These are phyloP conservation scores for Oryzias curvinotus DNA, from an alignment of 2,113 vertebrate species.

Conservation along the genomic window DNA sequence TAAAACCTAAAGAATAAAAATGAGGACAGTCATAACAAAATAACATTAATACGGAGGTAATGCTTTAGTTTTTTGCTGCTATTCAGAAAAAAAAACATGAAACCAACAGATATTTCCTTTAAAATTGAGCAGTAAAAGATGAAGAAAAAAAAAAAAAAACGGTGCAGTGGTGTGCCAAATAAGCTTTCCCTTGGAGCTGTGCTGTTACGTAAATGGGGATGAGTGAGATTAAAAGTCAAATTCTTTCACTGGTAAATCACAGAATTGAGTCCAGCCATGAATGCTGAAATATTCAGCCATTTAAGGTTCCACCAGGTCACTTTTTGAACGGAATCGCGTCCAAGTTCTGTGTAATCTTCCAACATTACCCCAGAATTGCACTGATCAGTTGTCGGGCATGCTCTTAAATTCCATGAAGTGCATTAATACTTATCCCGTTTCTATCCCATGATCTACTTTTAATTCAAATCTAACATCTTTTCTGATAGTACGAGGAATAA, in stretches of 20 bases:
- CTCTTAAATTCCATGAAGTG: conserved; percentile 1
- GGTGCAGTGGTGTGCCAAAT: conserved; percentile 11
- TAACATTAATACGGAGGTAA: too few relatives aligned
- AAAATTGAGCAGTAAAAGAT: conserved; percentile 30
- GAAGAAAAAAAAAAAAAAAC: conserved; percentile 3
- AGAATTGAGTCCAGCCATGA: background rate
- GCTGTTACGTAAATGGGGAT: conserved; percentile 23
- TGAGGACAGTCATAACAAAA: too few relatives aligned
- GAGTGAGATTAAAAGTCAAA: conserved; percentile 1
- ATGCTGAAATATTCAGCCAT: background rate
- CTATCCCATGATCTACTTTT: too few relatives aligned
- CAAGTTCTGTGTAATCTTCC: background rate
- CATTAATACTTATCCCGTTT: conserved; percentile 1
- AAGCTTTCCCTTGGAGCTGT: conserved; percentile 8
- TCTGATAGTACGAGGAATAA: too few relatives aligned
- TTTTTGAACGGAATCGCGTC: background rate
- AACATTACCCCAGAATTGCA: background rate
- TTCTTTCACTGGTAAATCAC: background rate
- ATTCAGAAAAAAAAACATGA: background rate
- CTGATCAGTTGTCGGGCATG: background rate
- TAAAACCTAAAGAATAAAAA: too few relatives aligned
- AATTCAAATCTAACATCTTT: too few relatives aligned
- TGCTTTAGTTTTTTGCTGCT: conserved; percentile 7
- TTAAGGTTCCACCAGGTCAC: background rate
- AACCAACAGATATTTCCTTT: conserved; percentile 10